phyloP scores from a whole-genome alignment of 2,888 invertebrate species.

The Microchrysa polita region DNA sequence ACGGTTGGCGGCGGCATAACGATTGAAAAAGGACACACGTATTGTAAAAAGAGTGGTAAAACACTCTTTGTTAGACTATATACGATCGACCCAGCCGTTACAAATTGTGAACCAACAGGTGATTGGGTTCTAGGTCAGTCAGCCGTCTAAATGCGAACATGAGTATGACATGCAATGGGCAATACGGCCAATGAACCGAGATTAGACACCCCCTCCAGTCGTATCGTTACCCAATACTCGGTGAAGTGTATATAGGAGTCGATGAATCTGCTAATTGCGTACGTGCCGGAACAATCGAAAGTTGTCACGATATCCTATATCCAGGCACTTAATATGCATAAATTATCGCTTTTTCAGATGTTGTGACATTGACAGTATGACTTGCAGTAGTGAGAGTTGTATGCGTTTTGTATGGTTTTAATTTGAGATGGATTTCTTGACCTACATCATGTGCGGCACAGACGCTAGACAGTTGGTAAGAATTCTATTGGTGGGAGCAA shows the following conservation, averaged over 20 bases:
- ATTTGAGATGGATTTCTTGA: too few relatives aligned
- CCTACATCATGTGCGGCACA: too few relatives aligned
- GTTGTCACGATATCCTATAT: constrained; percentile 35
- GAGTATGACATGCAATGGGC: constrained; percentile 48
- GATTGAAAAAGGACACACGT: constrained; percentile 25
- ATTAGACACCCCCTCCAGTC: constrained; percentile 5
- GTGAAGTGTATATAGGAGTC: constrained; percentile 13
- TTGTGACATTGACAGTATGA: too few relatives aligned
- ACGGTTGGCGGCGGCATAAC: too few relatives aligned
- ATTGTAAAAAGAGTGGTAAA: constrained; percentile 28
- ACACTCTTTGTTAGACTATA: constrained; percentile 19
- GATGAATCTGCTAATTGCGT: constrained; percentile 36
- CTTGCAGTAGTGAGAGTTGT: too few relatives aligned
- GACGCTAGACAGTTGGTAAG: too few relatives aligned
- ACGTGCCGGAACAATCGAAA: constrained; percentile 35
- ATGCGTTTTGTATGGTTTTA: too few relatives aligned
- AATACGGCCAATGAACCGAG: constrained; percentile 40
- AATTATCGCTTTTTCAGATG: too few relatives aligned
- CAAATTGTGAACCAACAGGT: constrained; percentile 24
- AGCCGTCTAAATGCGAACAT: constrained; percentile 37
- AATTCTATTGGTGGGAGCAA: too few relatives aligned
- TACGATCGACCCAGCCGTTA: constrained; percentile 5
- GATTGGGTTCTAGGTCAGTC: constrained; percentile 46
- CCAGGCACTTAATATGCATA: not conserved
- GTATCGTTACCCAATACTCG: not conserved